phyloP scores from a whole-genome alignment of 2,113 vertebrate species.

The Geothlypis trichas region DNA sequence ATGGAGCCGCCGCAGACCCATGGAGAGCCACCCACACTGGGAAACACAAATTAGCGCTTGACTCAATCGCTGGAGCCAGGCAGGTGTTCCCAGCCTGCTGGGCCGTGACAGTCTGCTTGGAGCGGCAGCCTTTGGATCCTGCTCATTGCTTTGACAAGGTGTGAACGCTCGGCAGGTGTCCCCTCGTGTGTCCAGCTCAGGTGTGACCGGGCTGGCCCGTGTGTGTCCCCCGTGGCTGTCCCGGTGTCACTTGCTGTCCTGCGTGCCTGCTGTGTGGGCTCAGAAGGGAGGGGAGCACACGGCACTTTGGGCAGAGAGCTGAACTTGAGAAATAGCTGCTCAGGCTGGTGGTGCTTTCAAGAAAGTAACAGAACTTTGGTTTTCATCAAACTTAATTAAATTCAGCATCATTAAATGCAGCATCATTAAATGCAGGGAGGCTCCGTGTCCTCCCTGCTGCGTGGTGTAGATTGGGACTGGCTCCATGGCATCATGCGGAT shows the following conservation, averaged over 20 bases:
- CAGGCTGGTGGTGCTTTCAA: not conserved
- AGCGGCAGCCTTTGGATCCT: not conserved
- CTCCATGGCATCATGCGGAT: not conserved
- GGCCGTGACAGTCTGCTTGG: not conserved
- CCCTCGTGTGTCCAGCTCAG: not conserved
- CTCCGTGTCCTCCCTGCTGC: conserved; percentile 5
- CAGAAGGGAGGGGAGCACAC: not conserved
- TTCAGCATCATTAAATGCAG: not conserved
- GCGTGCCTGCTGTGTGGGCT: not conserved
- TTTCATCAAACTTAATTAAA: conserved; percentile 40
- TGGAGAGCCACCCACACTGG: conserved; percentile 52
- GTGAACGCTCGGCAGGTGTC: not conserved
- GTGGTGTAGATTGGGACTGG: not conserved
- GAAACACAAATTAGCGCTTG: conserved; percentile 23
- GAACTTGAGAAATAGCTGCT: not conserved
- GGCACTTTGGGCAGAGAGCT: not conserved
- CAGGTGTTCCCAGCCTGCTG: not conserved
- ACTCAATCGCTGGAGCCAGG: conserved; percentile 4
- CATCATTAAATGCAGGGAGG: not conserved
- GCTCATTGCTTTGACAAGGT: not conserved
- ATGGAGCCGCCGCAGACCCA: conserved; percentile 49
- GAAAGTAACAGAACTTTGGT: not conserved
- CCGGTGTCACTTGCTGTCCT: not conserved
- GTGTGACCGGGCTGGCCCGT: not conserved
- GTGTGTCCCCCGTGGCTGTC: not conserved